These are phyloP conservation scores for Festucalex cinctus DNA, from an alignment of 2,113 vertebrate genomes.

Conservation along the genomic window DNA sequence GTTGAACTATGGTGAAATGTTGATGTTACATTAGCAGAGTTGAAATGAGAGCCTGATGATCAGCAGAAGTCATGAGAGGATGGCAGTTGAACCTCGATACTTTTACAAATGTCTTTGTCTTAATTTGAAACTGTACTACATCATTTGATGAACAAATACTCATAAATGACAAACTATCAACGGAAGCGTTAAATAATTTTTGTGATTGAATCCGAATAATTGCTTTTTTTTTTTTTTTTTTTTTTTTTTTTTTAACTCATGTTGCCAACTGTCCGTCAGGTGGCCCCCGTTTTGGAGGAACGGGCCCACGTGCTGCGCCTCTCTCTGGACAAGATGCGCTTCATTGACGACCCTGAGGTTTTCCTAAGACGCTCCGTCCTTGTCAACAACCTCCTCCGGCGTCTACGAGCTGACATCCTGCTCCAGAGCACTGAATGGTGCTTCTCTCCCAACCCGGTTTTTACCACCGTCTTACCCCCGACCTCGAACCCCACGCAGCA, in stretches of 20 bases:
- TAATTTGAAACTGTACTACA: too few relatives aligned
- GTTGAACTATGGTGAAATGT: too few relatives aligned
- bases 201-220: too few relatives aligned
- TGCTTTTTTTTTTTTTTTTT: background rate
- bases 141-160: too few relatives aligned
- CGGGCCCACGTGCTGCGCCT: conserved; percentile 91
- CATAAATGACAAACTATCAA: too few relatives aligned
- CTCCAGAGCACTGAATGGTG: conserved; percentile 91
- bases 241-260: background rate
- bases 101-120: too few relatives aligned
- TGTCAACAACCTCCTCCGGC: conserved; percentile 93
- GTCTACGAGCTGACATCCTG: conserved; percentile 88
- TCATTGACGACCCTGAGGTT: conserved; percentile 93
- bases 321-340: conserved; percentile 94
- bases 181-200: too few relatives aligned
- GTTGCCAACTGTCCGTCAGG: conserved; percentile 60
- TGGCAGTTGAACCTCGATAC: too few relatives aligned
- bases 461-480: conserved; percentile 33
- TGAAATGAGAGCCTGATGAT: too few relatives aligned
- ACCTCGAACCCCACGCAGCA: conserved; percentile 36
- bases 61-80: too few relatives aligned
- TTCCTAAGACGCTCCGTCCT: conserved; percentile 93
- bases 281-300: conserved; percentile 86
- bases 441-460: conserved; percentile 70
- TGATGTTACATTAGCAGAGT: too few relatives aligned